phyloP scores from a whole-genome alignment of 1,140 invertebrate genomes.

The Aphaenogaster ashmeadi region DNA sequence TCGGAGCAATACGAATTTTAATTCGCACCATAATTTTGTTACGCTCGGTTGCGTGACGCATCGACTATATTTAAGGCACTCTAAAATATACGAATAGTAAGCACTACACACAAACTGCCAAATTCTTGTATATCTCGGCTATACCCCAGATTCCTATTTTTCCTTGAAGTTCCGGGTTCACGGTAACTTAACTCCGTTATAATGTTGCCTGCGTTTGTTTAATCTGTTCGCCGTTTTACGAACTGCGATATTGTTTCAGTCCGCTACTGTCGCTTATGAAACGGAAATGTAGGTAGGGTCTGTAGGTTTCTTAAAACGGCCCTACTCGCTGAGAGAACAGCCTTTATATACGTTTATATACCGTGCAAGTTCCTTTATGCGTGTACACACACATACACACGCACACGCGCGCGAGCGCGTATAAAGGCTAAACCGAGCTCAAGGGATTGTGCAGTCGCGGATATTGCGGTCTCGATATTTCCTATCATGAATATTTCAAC shows the following conservation, averaged over 20 bases:
- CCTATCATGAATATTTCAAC: conserved; percentile 7
- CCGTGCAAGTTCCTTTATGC: conserved; percentile 34
- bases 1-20: conserved; percentile 67
- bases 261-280: not conserved
- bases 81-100: conserved; percentile 1
- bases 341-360: conserved; percentile 66
- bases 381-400: not conserved
- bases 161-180: not conserved
- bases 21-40: conserved; percentile 81
- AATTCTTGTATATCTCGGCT: not conserved
- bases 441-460: not conserved
- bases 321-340: conserved; percentile 63
- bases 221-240: conserved; percentile 28
- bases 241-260: conserved; percentile 28
- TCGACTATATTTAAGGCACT: conserved; percentile 80
- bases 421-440: conserved; percentile 14
- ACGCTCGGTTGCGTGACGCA: conserved; percentile 66
- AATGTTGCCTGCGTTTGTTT: not conserved
- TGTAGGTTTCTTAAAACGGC: conserved; percentile 29
- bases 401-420: conserved; percentile 6
- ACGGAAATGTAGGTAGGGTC: conserved; percentile 29
- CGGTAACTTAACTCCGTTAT: not conserved
- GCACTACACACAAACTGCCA: conserved; percentile 13
- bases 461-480: conserved; percentile 35
- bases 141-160: conserved; percentile 9